Evolutionary conservation across 2,797 vertebrate genomes (phyloP), one percentile per base, ranked within the genome.

Genomic region (Cercopithecus neglectus): DNA sequence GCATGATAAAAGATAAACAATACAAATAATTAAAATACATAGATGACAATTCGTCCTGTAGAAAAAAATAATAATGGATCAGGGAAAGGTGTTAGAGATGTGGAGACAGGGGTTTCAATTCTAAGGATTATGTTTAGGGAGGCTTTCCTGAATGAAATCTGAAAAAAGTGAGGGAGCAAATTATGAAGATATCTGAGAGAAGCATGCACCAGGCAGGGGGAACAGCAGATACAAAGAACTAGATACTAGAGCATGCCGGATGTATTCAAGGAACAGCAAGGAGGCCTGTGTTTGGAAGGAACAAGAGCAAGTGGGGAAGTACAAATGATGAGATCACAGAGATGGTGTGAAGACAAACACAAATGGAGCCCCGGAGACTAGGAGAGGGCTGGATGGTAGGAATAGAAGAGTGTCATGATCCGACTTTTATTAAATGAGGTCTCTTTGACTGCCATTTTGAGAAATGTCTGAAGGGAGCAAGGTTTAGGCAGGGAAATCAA

Each of bases 311-410:
- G 8, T 4, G 39, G 8, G 12, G 24, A 53, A 78, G 8, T 14
- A 4, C 8, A 28, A 24, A 92, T 24, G 2, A 44, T 46, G 30
- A 78, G 24, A 4, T 30, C 13, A 53, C 14, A 21, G 36, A 48
- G 12, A 17, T 13, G 46, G 50, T 6, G 5, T 1, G 0, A 17
- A 3, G 19, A 26, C 0, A 44, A 48, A 28, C 0, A 9, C 24
- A 81, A 24, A 16, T 28, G 3, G 21, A 13, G 5, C 26, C 13
- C 30, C 36, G 1, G 75, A 55, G 26, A 26, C 30, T 1, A 39
- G 28, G 30, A 28, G 82, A 46, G 5, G 16, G 8, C 39, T 7
- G 8, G 7, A 89, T 14, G 13, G 1, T 30, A n/a, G 89, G 14
- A 50, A 22, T 1, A 50, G 9, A 91, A 85, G 11, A 41, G 0